Evolutionary conservation across 2,888 invertebrate species (phyloP).

Genomic region (Lasius fuliginosus): DNA sequence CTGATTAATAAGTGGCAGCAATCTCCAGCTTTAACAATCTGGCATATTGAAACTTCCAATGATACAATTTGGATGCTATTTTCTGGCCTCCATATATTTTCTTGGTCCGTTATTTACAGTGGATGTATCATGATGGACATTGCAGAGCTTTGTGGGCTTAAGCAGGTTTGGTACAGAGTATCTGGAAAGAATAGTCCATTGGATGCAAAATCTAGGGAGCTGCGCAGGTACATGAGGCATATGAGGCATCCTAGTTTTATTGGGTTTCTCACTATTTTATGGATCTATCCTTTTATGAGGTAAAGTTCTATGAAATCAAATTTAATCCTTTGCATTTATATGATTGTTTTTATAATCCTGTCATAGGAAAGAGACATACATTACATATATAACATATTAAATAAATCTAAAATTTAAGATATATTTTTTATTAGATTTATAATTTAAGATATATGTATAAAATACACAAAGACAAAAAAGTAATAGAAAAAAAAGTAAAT

Average conservation of each 20-base stretch:
- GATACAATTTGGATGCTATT: conserved; percentile 87
- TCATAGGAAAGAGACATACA: neutral
- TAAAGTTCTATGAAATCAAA: conserved; percentile 72
- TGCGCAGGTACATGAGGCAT: conserved; percentile 87
- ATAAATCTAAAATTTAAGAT: neutral
- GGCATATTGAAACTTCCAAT: conserved; percentile 87
- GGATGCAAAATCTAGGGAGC: conserved; percentile 87
- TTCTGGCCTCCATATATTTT: conserved; percentile 86
- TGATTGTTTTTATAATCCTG: neutral
- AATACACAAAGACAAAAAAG: neutral
- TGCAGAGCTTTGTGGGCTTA: conserved; percentile 88
- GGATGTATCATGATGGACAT: conserved; percentile 89
- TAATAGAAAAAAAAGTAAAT: neutral
- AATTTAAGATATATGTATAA: neutral
- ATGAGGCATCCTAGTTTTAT: conserved; percentile 90
- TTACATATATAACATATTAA: neutral
- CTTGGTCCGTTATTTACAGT: conserved; percentile 89
- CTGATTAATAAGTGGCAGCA: conserved; percentile 87
- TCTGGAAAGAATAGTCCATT: conserved; percentile 87
- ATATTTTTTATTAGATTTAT: no score
- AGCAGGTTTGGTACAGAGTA: conserved; percentile 89
- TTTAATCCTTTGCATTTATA: conserved; percentile 23
- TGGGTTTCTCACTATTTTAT: conserved; percentile 88
- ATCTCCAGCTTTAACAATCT: conserved; percentile 87
- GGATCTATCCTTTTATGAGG: conserved; percentile 89